Base-by-base conservation (phyloP, 2,888 invertebrate species). In the Melikaiella ostensackeni region DNA sequence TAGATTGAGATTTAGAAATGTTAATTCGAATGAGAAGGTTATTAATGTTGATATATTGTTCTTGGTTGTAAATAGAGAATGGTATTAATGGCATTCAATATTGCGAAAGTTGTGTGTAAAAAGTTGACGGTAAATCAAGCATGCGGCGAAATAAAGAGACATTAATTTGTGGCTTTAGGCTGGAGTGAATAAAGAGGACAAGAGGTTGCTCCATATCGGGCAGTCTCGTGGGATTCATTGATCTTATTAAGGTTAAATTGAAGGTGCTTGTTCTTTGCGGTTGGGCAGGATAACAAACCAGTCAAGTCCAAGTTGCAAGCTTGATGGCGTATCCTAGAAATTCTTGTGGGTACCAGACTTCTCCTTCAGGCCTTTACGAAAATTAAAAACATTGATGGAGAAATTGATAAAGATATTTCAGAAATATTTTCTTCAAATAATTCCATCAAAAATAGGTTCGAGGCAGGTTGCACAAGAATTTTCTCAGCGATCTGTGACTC, bases 201-300 rank as follows among this genome's bases (percentile, higher is more conserved):
- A 42, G 73, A 46, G 62, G 16, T 74, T 80, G 81, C 78, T 80
- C 84, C 86, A 82, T 86, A 86, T 83, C 84, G 82, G 80, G 77
- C 76, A 77, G 84, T 85, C 87, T 85, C 88, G 81, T 77, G 86
- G 86, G 87, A 89, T 85, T 84, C 87, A 88, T 88, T 85, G 84
- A 88, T 89, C 88, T 88, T 86, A 86, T 88, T 88, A 86, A 84
- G 85, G 86, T 84, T 86, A 84, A 86, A 86, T 87, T 84, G 84
- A 86, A 86, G 85, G 84, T 84, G 86, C 87, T 80, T 83, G 85
- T 85, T 87, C 86, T 80, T 81, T 78, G 84, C 83, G 80, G 82
- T 80, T 82, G 83, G 83, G 81, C 85, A 83, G 85, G 87, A 87
- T 87, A 86, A 87, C 85, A 85, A 85, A 88, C 83, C 83, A 77